Base-by-base conservation (phyloP, 2,888 invertebrate species). In the Pterostichus madidus region DNA sequence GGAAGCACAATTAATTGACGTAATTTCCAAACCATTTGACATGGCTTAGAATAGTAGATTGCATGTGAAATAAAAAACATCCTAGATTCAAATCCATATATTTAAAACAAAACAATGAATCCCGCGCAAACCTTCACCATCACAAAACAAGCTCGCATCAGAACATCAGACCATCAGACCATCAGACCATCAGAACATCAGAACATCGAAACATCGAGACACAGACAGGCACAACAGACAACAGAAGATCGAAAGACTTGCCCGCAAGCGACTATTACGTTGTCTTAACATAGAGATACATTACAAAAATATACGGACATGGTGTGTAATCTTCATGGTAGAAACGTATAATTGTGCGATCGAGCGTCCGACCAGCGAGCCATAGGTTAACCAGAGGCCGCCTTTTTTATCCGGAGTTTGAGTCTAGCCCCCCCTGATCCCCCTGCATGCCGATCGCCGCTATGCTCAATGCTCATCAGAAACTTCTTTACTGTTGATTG, bases 201-300 rank as follows among this genome's bases (percentile, higher is more conserved):
- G 44, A 71, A 71, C 68, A 71, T 71, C 68, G 15, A 11, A 44
- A 39, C 44, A 71, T 71, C 68, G 39, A 15, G 13, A 5, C 56
- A 56, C 17, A 39, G 68, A 71, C 68, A 71, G 44, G 68, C 68
- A 8, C 56, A 56, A 56, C 56, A 71, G 68, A 71, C 68, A 71
- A 71, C 56, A 56, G 68, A 75, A 75, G 75, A 75, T 75, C 52
- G 75, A 75, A 75, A 75, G 75, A 75, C 75, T 75, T 75, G 46
- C 24, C 81, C 75, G 59, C 56, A 39, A 73, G 79, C 73, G 24
- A 80, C 75, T 80, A 89, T 89, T 89, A 89, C 88, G 84, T 88
- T 88, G 89, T 89, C 89, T 88, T 86, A 87, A 78, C 78, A 75
- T 64, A 71, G 87, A 88, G 89, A 89, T 88, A 87, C 88, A 89